These are phyloP conservation scores for Orthonychiurus folsomi DNA, from an alignment of 2,888 invertebrate genomes.

Conservation along the genomic window DNA sequence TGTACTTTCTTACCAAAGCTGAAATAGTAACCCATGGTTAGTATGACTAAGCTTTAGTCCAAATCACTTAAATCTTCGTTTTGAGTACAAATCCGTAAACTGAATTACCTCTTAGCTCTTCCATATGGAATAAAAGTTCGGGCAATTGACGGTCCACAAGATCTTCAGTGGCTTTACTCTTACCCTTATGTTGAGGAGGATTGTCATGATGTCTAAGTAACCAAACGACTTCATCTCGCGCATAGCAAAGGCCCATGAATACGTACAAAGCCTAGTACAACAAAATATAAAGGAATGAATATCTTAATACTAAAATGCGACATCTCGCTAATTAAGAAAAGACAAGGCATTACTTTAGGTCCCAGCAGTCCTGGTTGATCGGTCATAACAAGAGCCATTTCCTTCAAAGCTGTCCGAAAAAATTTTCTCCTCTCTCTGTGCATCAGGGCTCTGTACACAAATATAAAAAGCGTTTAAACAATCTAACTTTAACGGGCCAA, in stretches of 20 bases:
- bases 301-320: not conserved
- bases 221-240: conserved; percentile 96
- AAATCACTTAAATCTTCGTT: too few species aligned
- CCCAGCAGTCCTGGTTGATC: conserved; percentile 97
- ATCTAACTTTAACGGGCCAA: too few species aligned
- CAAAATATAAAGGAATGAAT: conserved; percentile 18
- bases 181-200: conserved; percentile 71
- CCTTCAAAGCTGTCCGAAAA: conserved; percentile 85
- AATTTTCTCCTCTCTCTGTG: conserved; percentile 95
- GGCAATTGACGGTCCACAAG: conserved; percentile 91
- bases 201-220: conserved; percentile 91
- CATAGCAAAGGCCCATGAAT: conserved; percentile 89
- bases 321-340: conserved; percentile 6
- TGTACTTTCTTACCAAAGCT: conserved; percentile 83
- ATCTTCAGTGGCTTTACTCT: conserved; percentile 82
- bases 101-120: conserved; percentile 71
- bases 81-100: too few species aligned
- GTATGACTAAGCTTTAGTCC: not conserved
- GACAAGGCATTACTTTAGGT: conserved; percentile 58
- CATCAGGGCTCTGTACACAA: conserved; percentile 56
- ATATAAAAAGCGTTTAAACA: too few species aligned
- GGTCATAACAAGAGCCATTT: conserved; percentile 85
- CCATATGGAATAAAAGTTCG: conserved; percentile 95
- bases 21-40: conserved; percentile 31
- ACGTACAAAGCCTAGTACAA: conserved; percentile 66